Percentiles rank a stretch among this genome's conserved stretches.
Evolutionary conservation across 2,113 vertebrate genomes (phyloP).

Genomic region (Syngnathus scovelli): DNA sequence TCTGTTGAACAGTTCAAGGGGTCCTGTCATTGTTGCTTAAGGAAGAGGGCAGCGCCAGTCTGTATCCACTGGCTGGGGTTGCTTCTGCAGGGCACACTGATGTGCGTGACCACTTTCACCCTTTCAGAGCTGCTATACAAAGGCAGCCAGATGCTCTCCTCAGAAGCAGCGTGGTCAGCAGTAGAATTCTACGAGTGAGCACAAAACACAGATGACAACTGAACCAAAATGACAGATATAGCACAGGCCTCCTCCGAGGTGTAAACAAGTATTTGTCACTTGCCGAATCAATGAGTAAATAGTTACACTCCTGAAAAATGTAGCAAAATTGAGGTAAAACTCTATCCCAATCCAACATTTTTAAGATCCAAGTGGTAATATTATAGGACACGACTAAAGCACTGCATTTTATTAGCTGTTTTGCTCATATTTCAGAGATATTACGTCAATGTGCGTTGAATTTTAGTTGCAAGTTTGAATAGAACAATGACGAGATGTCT

Average conservation of each 20-base stretch:
- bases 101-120: conserved; percentile 82
- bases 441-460: not conserved
- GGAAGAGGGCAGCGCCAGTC: conserved; percentile 87
- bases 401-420: conserved; percentile 6
- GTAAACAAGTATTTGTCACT: not conserved
- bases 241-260: too few relatives aligned
- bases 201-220: not conserved
- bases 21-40: conserved; percentile 80
- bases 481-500: too few relatives aligned
- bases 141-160: conserved; percentile 86
- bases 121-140: conserved; percentile 85
- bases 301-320: not conserved
- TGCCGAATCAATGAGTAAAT: not conserved
- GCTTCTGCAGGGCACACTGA: conserved; percentile 83
- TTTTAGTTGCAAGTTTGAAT: too few relatives aligned
- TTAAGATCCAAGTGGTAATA: not conserved
- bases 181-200: conserved; percentile 62
- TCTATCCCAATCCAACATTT: not conserved
- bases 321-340: not conserved
- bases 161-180: conserved; percentile 71
- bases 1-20: not conserved
- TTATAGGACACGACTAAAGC: not conserved
- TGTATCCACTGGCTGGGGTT: conserved; percentile 89
- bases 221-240: too few relatives aligned
- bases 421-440: not conserved